Base-by-base conservation (phyloP, 2,888 invertebrate genomes). In the Myopa tessellatipennis region DNA sequence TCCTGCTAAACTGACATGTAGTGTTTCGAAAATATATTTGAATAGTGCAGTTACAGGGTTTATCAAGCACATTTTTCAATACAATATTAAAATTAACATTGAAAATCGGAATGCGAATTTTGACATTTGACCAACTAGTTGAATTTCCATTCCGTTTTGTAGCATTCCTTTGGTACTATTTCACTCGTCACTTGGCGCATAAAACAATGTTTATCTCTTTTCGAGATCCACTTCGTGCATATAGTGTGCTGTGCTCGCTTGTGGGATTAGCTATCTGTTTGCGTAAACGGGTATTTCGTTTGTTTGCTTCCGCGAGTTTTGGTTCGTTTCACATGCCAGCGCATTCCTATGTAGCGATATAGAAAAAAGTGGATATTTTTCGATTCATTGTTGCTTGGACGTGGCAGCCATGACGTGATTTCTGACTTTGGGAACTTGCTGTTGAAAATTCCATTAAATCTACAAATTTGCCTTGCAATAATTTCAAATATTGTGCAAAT, bases 381-480 rank as follows among this genome's bases (percentile, higher is more conserved):
- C 88, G 83, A 86, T 87, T 87, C 87, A 88, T 88, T 88, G 88
- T 88, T 88, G 88, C 88, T 88, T 88, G 88, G 87, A 88, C 88
- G 88, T 88, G 88, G 88, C 88, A 88, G 88, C 88, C 88, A 88
- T 88, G 88, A 88, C 88, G 88, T 88, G 88, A 88, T 88, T 88
- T 87, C 84, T 85, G 83, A 87, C 84, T 85, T 87, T 86, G 81
- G 80, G 80, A 78, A 81, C 80, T 81, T 82, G 81, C 68, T 80
- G 71, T 78, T 67, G 18, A 79, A 81, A 83, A 85, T 84, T 84
- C 83, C 83, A 82, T 84, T 80, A 84, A 86, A 83, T 82, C 55
- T 55, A 68, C 55, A 68, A 68, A 83, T 82, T 83, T 83, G 79
- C 82, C 81, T 80, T 80, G 77, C 80, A 84, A 82, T 82, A 82